Conservation (phyloP, 2,113 vertebrate genomes). For the Oryzias woworae region DNA sequence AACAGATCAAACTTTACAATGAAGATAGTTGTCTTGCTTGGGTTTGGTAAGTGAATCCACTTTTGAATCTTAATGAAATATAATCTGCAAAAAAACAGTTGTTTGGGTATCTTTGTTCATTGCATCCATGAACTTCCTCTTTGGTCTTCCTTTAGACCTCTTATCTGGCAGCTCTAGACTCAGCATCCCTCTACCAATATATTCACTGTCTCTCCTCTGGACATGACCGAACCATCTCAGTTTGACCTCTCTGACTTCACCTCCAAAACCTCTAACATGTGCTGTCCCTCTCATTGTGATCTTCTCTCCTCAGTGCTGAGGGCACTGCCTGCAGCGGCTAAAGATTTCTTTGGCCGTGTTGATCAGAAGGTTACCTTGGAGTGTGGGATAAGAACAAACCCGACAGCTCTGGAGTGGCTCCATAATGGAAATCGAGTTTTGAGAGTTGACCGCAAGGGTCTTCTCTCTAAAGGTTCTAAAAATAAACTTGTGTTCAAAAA, state of each 20-base stretch:
- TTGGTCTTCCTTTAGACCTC: too few species aligned
- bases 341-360: neutral
- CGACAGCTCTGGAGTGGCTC: accelerated
- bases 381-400: accelerated
- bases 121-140: too few species aligned
- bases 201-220: too few species aligned
- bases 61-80: neutral
- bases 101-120: too few species aligned
- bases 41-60: conserved; percentile 52
- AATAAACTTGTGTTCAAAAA: accelerated
- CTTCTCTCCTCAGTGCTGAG: conserved; percentile 44
- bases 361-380: accelerated
- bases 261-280: too few species aligned
- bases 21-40: conserved; percentile 32
- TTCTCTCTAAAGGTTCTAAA: neutral
- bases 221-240: too few species aligned
- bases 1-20: conserved; percentile 23
- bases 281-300: neutral
- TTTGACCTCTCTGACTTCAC: too few species aligned
- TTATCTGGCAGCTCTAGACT: too few species aligned
- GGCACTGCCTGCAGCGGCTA: conserved; percentile 28
- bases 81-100: too few species aligned
- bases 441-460: accelerated
- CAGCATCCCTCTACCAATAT: too few species aligned
- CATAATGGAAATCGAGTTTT: accelerated